These are phyloP conservation scores for Epistrophella euchroma DNA, from an alignment of 2,888 invertebrate genomes.

Conservation along the genomic window DNA sequence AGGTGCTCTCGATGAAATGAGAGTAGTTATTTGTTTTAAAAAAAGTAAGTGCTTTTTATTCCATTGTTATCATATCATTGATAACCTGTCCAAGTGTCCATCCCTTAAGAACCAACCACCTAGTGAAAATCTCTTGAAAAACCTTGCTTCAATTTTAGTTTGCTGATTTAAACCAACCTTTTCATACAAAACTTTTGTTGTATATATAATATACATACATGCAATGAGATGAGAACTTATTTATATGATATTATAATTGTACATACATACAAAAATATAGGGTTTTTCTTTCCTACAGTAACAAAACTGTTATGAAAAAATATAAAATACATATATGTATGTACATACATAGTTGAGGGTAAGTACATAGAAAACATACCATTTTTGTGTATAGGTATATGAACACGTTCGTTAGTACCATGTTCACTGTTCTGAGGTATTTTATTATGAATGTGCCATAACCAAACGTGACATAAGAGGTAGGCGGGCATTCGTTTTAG, in stretches of 20 bases:
- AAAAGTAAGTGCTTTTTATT: too few relatives aligned
- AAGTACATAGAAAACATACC: constrained; percentile 6
- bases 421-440: constrained; percentile 38
- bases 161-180: constrained; percentile 38
- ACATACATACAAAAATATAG: constrained; percentile 11
- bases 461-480: constrained; percentile 68
- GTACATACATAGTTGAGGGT: too few relatives aligned
- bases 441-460: constrained; percentile 65
- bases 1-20: background rate
- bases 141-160: constrained; percentile 49
- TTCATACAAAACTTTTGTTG: constrained; percentile 3
- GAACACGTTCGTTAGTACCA: constrained; percentile 44
- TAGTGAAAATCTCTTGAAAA: constrained; percentile 26
- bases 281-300: constrained; percentile 34
- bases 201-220: background rate
- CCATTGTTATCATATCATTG: too few relatives aligned
- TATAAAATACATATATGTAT: background rate
- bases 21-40: too few relatives aligned
- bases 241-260: background rate
- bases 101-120: constrained; percentile 39
- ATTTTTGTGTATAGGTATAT: constrained; percentile 20
- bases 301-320: constrained; percentile 3
- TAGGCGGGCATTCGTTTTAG: constrained; percentile 59
- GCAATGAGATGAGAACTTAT: constrained; percentile 22
- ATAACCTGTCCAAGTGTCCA: background rate